These are phyloP conservation scores for Zeuzera pyrina DNA, from an alignment of 2,888 invertebrate genomes.

Conservation along the genomic window DNA sequence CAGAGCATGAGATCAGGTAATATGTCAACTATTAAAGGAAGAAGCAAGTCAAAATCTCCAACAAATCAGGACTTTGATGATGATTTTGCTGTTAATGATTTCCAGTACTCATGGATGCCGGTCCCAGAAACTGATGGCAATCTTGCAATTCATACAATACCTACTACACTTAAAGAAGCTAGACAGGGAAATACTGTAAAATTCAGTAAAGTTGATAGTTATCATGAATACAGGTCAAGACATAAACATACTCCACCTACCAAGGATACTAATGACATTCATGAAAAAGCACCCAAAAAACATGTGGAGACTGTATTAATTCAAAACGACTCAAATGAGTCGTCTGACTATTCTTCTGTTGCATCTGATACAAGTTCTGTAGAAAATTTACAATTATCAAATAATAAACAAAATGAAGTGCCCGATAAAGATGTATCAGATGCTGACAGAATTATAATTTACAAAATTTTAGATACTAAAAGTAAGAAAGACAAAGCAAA, in stretches of 20 bases:
- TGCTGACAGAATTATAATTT: constrained; percentile 55
- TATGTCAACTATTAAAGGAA: no score
- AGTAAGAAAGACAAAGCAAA: constrained; percentile 23
- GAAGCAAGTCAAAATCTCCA: constrained; percentile 31
- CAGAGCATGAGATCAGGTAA: no score
- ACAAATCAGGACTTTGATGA: constrained; percentile 17
- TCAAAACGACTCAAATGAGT: constrained; percentile 25
- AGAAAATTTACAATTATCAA: constrained; percentile 25
- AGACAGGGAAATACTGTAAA: constrained; percentile 47
- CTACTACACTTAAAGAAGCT: constrained; percentile 32
- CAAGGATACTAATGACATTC: constrained; percentile 31
- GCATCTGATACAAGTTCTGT: constrained; percentile 39
- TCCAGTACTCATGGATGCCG: constrained; percentile 64
- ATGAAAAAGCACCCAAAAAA: constrained; percentile 17
- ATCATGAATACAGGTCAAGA: constrained; percentile 59
- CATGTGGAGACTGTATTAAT: constrained; percentile 31
- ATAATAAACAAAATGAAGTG: constrained; percentile 14
- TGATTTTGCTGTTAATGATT: constrained; percentile 29
- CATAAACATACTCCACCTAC: constrained; percentile 65
- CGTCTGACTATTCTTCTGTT: constrained; percentile 27
- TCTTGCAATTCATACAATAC: constrained; percentile 51
- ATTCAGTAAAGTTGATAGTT: constrained; percentile 52
- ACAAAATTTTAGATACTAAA: constrained; percentile 50
- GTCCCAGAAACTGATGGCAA: constrained; percentile 54
- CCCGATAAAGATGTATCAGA: constrained; percentile 31